Evolutionary conservation across 2,888 invertebrate species (phyloP).

Genomic region (Phengaris alcon): DNA sequence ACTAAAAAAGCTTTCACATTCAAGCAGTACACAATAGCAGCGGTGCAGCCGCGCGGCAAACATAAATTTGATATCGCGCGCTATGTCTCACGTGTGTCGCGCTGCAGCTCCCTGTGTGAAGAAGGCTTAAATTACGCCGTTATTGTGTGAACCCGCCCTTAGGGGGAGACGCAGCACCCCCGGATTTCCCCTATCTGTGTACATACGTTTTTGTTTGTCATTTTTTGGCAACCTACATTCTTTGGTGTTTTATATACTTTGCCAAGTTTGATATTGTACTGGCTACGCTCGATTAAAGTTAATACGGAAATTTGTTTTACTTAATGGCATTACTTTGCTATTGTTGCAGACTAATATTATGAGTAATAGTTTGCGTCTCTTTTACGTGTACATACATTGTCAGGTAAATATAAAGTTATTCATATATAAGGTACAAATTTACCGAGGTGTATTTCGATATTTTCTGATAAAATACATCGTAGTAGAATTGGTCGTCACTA

Average conservation of each 20-base stretch:
- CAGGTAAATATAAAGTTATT: too few relatives aligned
- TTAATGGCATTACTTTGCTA: background rate
- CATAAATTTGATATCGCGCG: too few relatives aligned
- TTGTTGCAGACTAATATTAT: background rate
- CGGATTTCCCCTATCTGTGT: slow-evolving; percentile 8
- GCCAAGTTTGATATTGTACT: slow-evolving; percentile 18
- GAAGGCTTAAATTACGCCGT: background rate
- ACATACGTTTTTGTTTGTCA: slow-evolving; percentile 21
- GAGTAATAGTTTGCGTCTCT: background rate
- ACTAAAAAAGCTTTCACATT: too few relatives aligned
- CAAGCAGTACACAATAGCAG: too few relatives aligned
- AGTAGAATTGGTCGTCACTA: too few relatives aligned
- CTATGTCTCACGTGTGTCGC: too few relatives aligned
- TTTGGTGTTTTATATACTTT: slow-evolving; percentile 23
- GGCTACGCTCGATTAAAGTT: background rate
- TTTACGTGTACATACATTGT: too few relatives aligned
- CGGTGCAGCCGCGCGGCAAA: too few relatives aligned
- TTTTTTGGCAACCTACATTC: slow-evolving; percentile 26
- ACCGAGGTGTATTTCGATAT: too few relatives aligned
- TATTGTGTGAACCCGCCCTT: background rate
- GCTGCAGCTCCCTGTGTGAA: background rate
- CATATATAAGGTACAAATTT: too few relatives aligned
- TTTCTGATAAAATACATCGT: too few relatives aligned
- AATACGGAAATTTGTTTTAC: background rate
- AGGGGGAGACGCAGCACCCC: background rate